Evolutionary conservation across 64 coral and sea anemone genomes (phyloP).

Genomic region (Pocillopora verrucosa): DNA sequence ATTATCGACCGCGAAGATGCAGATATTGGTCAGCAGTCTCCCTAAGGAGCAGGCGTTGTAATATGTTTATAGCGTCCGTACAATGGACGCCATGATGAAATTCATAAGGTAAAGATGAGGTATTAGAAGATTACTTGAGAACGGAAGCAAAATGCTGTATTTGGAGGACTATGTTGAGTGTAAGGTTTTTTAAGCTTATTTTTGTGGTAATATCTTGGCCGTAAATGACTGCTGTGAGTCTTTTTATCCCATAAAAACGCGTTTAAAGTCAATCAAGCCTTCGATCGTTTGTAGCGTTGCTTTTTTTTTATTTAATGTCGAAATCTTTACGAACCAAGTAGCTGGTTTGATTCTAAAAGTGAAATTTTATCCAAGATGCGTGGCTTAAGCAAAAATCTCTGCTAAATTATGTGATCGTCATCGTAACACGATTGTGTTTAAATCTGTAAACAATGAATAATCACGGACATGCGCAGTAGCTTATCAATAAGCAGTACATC

Average conservation of each 20-base stretch:
- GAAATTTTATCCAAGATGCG: no score
- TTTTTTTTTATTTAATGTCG: not conserved
- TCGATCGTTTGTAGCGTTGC: not conserved
- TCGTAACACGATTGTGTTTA: not conserved
- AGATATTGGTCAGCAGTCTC: not conserved
- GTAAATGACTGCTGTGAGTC: not conserved
- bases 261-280: no score
- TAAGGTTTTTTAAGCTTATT: slow-evolving; percentile 24
- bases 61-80: not conserved
- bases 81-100: slow-evolving; percentile 47
- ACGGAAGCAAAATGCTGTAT: slow-evolving; percentile 73
- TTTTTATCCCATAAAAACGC: no score
- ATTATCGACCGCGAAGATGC: not conserved
- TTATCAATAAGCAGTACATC: not conserved
- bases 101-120: not conserved
- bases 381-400: no score
- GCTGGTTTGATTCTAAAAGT: no score
- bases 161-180: slow-evolving; percentile 90
- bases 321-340: no score
- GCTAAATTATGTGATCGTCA: no score
- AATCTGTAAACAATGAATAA: not conserved
- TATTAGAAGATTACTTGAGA: not conserved
- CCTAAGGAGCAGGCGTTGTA: not conserved
- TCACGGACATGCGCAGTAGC: slow-evolving; percentile 22
- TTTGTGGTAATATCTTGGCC: not conserved